phyloP scores from a whole-genome alignment of 64 coral and sea anemone species.

The Stylophora pistillata region DNA sequence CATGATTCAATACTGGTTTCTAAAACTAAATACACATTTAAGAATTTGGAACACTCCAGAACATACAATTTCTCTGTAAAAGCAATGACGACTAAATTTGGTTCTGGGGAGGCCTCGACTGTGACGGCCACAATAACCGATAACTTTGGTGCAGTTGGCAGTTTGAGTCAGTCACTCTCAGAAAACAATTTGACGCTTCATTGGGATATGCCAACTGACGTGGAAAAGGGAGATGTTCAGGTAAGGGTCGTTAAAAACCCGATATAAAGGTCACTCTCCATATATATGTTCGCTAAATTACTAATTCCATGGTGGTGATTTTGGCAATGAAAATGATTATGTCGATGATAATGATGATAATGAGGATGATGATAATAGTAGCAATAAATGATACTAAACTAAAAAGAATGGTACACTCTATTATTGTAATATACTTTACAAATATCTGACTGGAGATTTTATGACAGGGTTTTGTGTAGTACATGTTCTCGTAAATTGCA shows the following conservation, averaged over 20 bases:
- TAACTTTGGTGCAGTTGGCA: neutral
- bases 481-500: too few species aligned
- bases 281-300: too few species aligned
- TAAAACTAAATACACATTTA: neutral
- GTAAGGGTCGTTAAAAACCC: neutral
- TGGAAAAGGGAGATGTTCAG: conserved; percentile 1
- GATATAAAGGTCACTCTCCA: too few species aligned
- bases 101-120: neutral
- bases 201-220: neutral
- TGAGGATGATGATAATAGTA: too few species aligned
- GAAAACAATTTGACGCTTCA: neutral
- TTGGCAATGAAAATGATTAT: too few species aligned
- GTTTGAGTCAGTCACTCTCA: neutral
- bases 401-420: too few species aligned
- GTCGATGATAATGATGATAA: too few species aligned
- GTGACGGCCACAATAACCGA: neutral
- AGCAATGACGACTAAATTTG: neutral
- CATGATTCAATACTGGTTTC: neutral
- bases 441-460: too few species aligned
- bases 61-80: neutral
- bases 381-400: too few species aligned
- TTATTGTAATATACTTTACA: too few species aligned
- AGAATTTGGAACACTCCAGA: neutral
- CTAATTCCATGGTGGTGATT: too few species aligned
- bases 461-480: too few species aligned